Percentiles rank a stretch among this genome's conserved stretches.
These are phyloP conservation scores for Rhingia rostrata DNA, from an alignment of 2,888 invertebrate species.

Conservation along the genomic window DNA sequence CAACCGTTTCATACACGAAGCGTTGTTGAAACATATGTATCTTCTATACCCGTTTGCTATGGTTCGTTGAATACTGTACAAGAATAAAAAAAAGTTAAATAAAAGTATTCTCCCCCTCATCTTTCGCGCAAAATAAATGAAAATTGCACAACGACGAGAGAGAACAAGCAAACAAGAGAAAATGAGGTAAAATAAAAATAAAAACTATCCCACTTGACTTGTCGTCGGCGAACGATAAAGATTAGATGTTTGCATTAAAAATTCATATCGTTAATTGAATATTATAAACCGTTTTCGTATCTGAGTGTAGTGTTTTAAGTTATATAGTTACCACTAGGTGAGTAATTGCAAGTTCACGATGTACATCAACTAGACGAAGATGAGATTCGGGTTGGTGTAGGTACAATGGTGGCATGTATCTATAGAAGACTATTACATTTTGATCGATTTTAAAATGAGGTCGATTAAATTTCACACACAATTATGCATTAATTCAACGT, in stretches of 20 bases:
- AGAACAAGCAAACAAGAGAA: constrained; percentile 19
- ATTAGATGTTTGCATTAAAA: constrained; percentile 52
- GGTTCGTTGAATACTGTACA: constrained; percentile 27
- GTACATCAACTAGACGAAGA: no score
- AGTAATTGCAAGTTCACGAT: no score
- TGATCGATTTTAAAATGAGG: neutral
- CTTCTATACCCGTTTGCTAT: neutral
- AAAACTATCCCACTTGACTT: constrained; percentile 40
- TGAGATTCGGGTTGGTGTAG: no score
- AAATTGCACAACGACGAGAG: constrained; percentile 37
- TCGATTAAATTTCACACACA: constrained; percentile 61
- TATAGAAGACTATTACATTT: no score
- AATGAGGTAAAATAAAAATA: neutral
- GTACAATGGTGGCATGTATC: no score
- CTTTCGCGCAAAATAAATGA: constrained; percentile 17
- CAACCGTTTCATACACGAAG: neutral
- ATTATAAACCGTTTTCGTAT: constrained; percentile 24
- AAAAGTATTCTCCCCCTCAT: neutral
- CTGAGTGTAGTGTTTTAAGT: neutral
- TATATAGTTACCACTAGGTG: neutral
- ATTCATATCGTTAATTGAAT: constrained; percentile 60
- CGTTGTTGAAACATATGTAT: constrained; percentile 20
- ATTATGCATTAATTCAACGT: constrained; percentile 42
- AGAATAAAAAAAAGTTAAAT: neutral
- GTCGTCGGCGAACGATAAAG: constrained; percentile 40